phyloP scores from a whole-genome alignment of 2,113 vertebrate species.

The Pelobates fuscus region DNA sequence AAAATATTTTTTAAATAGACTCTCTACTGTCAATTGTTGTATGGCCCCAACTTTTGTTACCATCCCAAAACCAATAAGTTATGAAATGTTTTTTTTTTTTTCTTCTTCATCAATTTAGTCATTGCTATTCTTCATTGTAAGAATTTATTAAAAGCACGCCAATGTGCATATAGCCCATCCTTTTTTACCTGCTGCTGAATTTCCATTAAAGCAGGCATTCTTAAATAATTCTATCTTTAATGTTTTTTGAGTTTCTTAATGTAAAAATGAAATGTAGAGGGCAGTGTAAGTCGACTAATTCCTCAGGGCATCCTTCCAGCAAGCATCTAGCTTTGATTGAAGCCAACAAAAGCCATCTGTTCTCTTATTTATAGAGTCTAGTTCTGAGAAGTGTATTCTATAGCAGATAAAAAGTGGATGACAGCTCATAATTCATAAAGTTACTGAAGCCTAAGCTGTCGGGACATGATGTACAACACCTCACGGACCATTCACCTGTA shows the following conservation, averaged over 20 bases:
- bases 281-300: constrained; percentile 26
- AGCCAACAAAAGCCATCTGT: constrained; percentile 76
- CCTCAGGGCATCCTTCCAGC: constrained; percentile 27
- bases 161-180: no score
- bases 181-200: no score
- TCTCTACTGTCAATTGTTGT: no score
- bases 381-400: constrained; percentile 79
- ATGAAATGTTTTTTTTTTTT: no score
- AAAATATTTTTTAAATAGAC: no score
- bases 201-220: neutral
- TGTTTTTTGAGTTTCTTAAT: neutral
- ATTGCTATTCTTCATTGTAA: no score
- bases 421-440: constrained; percentile 74
- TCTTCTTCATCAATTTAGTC: no score
- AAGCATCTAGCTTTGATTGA: constrained; percentile 55
- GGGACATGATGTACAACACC: constrained; percentile 72
- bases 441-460: constrained; percentile 70
- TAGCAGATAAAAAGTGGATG: constrained; percentile 71
- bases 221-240: neutral
- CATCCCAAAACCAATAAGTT: no score
- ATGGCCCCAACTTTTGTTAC: no score
- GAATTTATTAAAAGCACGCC: no score
- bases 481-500: constrained; percentile 55
- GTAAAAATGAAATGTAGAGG: constrained; percentile 8
- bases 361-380: constrained; percentile 76